Evolutionary conservation across 1,140 invertebrate genomes (phyloP).

Genomic region (Sesamia nonagrioides): DNA sequence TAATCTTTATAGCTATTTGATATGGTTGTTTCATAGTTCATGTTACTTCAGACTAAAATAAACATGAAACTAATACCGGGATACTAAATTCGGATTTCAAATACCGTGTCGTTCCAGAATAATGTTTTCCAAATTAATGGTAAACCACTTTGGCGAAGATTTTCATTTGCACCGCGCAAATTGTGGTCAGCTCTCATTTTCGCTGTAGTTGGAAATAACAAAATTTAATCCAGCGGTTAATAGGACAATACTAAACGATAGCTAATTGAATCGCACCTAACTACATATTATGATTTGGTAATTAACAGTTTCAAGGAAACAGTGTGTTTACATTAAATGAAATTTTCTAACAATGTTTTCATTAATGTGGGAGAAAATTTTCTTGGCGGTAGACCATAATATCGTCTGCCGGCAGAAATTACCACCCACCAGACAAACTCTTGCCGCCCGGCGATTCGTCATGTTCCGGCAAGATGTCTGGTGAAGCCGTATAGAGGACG

Average conservation of each 20-base stretch:
- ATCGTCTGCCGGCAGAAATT: too few species aligned
- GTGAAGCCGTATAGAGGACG: too few species aligned
- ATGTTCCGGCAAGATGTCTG: too few species aligned
- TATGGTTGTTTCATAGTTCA: background rate
- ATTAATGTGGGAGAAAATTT: too few species aligned
- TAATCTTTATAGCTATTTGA: background rate
- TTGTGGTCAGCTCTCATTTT: conserved; percentile 76
- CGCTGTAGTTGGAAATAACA: conserved; percentile 67
- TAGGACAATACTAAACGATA: conserved; percentile 61
- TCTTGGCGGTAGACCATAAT: too few species aligned
- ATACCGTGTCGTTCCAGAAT: conserved; percentile 47
- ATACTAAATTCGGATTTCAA: conserved; percentile 9
- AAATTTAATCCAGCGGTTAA: conserved; percentile 66
- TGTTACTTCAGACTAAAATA: background rate
- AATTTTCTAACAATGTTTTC: too few species aligned
- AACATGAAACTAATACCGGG: conserved; percentile 24
- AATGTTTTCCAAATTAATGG: conserved; percentile 75
- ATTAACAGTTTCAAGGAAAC: conserved; percentile 1
- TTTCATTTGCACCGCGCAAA: conserved; percentile 78
- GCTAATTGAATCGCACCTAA: conserved; percentile 46
- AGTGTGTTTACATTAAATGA: too few species aligned
- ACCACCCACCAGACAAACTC: too few species aligned
- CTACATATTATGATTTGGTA: conserved; percentile 27
- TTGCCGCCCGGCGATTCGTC: too few species aligned
- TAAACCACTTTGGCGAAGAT: conserved; percentile 77